A percentile compares a stretch with the other conserved stretches of the same genome.
phyloP scores from a whole-genome alignment of 1,140 invertebrate species.

The Drosophila jambulina region DNA sequence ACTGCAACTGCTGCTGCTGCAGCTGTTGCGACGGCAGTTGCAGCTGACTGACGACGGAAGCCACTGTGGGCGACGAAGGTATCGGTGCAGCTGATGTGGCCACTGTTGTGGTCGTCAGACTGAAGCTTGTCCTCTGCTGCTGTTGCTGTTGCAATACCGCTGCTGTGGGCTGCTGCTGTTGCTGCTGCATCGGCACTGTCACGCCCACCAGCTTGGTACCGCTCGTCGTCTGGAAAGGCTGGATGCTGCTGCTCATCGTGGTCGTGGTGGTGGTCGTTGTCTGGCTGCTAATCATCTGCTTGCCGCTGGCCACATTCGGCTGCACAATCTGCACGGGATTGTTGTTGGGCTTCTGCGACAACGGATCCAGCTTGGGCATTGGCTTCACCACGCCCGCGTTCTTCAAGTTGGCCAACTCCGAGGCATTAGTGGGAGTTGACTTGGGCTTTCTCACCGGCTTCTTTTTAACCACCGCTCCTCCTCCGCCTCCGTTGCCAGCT shows the following conservation, averaged over 20 bases:
- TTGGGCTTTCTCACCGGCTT: slow-evolving; percentile 81
- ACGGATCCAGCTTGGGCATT: slow-evolving; percentile 77
- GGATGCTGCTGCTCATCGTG: slow-evolving; percentile 80
- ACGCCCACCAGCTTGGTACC: slow-evolving; percentile 86
- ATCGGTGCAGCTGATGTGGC: slow-evolving; percentile 18
- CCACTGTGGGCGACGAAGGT: slow-evolving; percentile 14
- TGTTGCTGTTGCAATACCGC: slow-evolving; percentile 54
- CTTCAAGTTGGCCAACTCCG: slow-evolving; percentile 65
- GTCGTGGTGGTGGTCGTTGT: slow-evolving; percentile 70
- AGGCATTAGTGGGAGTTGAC: slow-evolving; percentile 69
- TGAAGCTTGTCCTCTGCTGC: slow-evolving; percentile 53
- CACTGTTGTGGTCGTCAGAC: slow-evolving; percentile 39
- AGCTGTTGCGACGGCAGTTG: slow-evolving; percentile 47
- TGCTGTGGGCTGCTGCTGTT: slow-evolving; percentile 56
- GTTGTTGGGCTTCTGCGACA: slow-evolving; percentile 81
- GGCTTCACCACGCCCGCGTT: slow-evolving; percentile 81
- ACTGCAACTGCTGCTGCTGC: slow-evolving; percentile 79
- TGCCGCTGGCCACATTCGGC: slow-evolving; percentile 81
- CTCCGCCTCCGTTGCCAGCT: slow-evolving; percentile 9
- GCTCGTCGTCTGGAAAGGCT: slow-evolving; percentile 82
- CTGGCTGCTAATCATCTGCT: slow-evolving; percentile 74
- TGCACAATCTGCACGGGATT: slow-evolving; percentile 83
- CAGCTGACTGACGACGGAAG: slow-evolving; percentile 37
- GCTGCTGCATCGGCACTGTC: slow-evolving; percentile 82
- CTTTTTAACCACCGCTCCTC: slow-evolving; percentile 72